These are phyloP conservation scores for Vulpes ferrilata DNA, from an alignment of 2,113 vertebrate species.

Conservation along the genomic window DNA sequence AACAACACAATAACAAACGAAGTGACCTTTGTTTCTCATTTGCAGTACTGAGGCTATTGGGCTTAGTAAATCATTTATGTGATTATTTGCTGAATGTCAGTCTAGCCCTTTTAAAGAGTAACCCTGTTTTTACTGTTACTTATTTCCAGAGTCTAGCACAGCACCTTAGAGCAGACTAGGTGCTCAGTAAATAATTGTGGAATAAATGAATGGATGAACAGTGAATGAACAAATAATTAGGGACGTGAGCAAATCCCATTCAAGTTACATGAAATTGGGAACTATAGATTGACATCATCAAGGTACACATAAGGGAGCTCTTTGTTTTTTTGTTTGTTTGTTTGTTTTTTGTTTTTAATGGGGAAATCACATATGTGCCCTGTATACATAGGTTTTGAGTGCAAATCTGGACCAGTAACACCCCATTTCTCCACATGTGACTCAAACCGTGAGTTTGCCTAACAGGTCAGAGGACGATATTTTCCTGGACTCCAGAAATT, in stretches of 20 bases:
- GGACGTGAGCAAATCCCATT: background rate
- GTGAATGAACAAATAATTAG: background rate
- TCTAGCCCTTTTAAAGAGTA: background rate
- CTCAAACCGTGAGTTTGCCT: conserved; percentile 6
- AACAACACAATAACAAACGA: background rate
- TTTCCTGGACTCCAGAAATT: conserved; percentile 55
- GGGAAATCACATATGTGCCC: background rate
- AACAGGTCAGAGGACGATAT: conserved; percentile 1
- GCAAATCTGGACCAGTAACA: background rate
- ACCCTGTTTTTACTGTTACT: background rate
- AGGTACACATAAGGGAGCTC: background rate
- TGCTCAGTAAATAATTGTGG: background rate
- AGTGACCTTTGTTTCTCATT: background rate
- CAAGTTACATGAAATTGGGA: conserved; percentile 35
- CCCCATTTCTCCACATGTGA: background rate
- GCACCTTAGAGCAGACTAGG: background rate
- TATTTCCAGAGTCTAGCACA: no score
- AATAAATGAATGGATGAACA: background rate
- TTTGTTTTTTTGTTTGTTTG: background rate
- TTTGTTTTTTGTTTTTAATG: background rate
- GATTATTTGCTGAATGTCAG: background rate
- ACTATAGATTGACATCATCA: background rate
- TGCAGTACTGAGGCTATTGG: background rate
- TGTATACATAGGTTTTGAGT: background rate
- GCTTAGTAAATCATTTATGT: background rate